Evolutionary conservation across 92 coral and sea anemone species (phyloP).

Genomic region (Zoanthus sociatus): DNA sequence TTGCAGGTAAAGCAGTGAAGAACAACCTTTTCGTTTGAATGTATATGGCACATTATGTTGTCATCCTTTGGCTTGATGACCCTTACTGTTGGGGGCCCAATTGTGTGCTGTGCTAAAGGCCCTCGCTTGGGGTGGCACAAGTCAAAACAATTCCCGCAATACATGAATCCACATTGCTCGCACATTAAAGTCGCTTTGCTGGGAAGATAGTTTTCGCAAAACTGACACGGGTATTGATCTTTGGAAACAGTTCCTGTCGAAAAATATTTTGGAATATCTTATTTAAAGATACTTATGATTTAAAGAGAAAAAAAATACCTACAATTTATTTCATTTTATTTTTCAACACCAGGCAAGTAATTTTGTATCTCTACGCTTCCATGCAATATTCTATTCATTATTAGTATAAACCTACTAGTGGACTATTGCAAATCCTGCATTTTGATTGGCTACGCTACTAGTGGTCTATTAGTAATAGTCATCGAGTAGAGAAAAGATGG

Average conservation of each 20-base stretch:
- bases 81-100: constrained; percentile 78
- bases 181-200: constrained; percentile 82
- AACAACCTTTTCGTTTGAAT: constrained; percentile 72
- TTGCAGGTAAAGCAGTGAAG: constrained; percentile 78
- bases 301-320: too few species aligned
- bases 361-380: background rate
- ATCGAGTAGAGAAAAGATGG: too few species aligned
- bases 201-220: constrained; percentile 84
- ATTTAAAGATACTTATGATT: background rate
- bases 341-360: background rate
- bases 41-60: constrained; percentile 70
- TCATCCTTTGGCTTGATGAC: constrained; percentile 69
- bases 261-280: background rate
- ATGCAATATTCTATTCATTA: too few species aligned
- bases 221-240: constrained; percentile 78
- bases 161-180: constrained; percentile 78
- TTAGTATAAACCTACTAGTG: too few species aligned
- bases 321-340: too few species aligned
- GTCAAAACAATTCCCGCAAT: constrained; percentile 87
- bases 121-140: constrained; percentile 88
- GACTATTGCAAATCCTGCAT: too few species aligned
- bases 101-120: constrained; percentile 79
- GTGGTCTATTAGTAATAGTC: too few species aligned
- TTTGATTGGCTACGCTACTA: too few species aligned
- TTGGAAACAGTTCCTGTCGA: constrained; percentile 54